Evolutionary conservation across 2,797 vertebrate species (phyloP).

Genomic region (Uromys caudimaculatus): DNA sequence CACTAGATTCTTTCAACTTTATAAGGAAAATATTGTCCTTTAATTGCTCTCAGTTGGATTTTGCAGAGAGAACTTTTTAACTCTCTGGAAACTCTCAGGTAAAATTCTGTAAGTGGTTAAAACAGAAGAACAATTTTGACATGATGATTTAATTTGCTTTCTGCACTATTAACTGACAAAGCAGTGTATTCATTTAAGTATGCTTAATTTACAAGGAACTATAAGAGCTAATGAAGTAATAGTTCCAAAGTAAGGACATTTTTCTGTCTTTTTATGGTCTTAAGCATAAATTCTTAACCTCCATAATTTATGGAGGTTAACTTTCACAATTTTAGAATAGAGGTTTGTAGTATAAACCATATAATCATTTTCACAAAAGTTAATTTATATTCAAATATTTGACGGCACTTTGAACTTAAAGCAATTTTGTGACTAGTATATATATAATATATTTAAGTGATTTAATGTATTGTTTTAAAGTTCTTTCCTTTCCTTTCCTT

Average conservation of each 20-base stretch:
- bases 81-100: constrained; percentile 16
- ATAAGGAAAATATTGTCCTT: constrained; percentile 56
- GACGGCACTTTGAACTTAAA: neutral
- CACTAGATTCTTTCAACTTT: constrained; percentile 54
- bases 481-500: neutral
- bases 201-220: neutral
- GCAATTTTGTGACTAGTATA: neutral
- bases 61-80: neutral
- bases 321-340: neutral
- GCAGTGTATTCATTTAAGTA: neutral
- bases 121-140: neutral
- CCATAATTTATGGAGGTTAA: neutral
- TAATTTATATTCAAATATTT: neutral
- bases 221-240: neutral
- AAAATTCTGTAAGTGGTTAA: neutral
- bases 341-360: neutral
- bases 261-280: constrained; percentile 10
- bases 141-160: neutral
- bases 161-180: neutral
- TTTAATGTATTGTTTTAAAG: neutral
- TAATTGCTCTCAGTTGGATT: constrained; percentile 29
- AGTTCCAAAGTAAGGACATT: neutral
- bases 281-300: neutral
- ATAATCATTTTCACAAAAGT: neutral
- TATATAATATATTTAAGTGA: neutral